Base-by-base conservation (phyloP, 2,113 vertebrate genomes). In the Lonchura striata region DNA sequence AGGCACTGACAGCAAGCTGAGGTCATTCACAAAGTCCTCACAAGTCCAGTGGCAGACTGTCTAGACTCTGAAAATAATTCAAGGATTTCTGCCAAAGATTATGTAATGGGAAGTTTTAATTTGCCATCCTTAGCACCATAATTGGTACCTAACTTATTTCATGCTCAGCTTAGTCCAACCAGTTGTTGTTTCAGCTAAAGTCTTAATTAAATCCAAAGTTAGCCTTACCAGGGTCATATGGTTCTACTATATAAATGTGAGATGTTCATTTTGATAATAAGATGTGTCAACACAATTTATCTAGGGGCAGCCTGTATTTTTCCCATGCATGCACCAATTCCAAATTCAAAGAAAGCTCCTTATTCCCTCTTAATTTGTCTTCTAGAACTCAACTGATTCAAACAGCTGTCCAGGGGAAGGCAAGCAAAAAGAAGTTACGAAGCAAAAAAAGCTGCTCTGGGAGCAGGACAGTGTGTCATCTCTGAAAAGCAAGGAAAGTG, bases 391-490 rank as follows among this genome's bases (percentile, higher is more conserved):
- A 88, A 17, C 69, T 68, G 96, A 97, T 65, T 78, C 95, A 76
- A 97, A 95, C 85, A 95, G 80, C 85, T 94, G 60, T 77, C 90
- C 70, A 49, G 97, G 97, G 20, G 96, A 97, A 65, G 96, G 90
- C 25, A 95, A 92, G 96, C 97, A 46, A 96, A 98, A 81, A 93
- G 98, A 96, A 82, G 86, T 82, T 91, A 92, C 65, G 88, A 96
- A 91, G 89, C 97, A 92, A 86, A 96, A 97, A 76, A 98, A 97
- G 92, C 96, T 95, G 24, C 41, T 91, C 41, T 97, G 87, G 93
- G 96, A 89, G 44, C 92, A 96, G 61, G 94, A 88, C 37, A 41
- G 24, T 39, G 54, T 89, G 33, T 68, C 69, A 8, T 54, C 94
- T 91, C 87, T 70, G 15, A 97, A 95, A 86, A 89, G 80, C n/a